These are phyloP conservation scores for Eclectus roratus DNA, from an alignment of 2,113 vertebrate species.

Conservation along the genomic window DNA sequence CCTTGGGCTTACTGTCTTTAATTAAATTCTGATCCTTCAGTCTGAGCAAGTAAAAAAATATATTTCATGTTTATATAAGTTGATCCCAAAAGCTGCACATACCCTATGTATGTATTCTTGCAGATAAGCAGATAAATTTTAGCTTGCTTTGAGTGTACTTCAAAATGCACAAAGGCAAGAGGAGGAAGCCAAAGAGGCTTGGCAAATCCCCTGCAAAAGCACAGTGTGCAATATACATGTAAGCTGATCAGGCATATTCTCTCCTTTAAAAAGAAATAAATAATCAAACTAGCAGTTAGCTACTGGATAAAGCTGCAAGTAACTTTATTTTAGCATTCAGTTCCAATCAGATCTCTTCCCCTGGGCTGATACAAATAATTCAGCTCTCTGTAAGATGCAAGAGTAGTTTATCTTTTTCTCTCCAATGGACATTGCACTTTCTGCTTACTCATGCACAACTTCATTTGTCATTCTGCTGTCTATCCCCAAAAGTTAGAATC, in stretches of 20 bases:
- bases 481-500: not conserved
- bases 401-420: not conserved
- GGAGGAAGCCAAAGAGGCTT: not conserved
- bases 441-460: not conserved
- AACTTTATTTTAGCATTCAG: not conserved
- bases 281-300: not conserved
- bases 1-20: constrained; percentile 84
- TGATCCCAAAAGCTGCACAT: not conserved
- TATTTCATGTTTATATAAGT: not conserved
- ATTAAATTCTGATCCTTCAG: constrained; percentile 81
- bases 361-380: not conserved
- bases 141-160: not conserved
- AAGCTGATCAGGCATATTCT: not conserved
- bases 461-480: not conserved
- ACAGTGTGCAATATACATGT: not conserved
- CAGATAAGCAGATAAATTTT: not conserved
- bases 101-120: not conserved
- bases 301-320: not conserved
- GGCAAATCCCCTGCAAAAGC: not conserved
- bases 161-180: not conserved
- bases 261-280: not conserved
- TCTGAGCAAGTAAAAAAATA: constrained; percentile 56
- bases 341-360: not conserved
- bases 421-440: not conserved
- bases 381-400: not conserved